Percentiles rank a stretch among this genome's conserved stretches.
Evolutionary conservation across 1,140 invertebrate genomes (phyloP).

Genomic region (Pseudomyrmex pallidus): DNA sequence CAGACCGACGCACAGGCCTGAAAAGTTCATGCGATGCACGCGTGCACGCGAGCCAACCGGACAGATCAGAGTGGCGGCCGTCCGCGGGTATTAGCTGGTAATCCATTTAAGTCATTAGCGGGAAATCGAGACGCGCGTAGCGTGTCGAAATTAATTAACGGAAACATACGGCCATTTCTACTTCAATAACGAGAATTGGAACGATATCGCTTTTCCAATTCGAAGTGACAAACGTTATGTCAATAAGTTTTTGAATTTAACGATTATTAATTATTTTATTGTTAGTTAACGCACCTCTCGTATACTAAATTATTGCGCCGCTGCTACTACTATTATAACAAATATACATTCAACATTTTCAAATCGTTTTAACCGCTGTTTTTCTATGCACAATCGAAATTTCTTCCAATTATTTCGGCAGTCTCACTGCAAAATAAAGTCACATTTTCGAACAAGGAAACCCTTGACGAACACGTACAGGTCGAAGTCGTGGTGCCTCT

Average conservation of each 20-base stretch:
- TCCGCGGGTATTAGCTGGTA: slow-evolving; percentile 75
- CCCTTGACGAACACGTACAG: slow-evolving; percentile 54
- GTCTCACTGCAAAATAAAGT: slow-evolving; percentile 54
- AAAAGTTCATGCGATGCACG: slow-evolving; percentile 61
- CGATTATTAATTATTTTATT: neutral
- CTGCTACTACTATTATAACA: no score
- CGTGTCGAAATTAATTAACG: slow-evolving; percentile 59
- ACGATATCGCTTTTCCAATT: slow-evolving; percentile 22
- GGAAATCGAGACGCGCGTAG: slow-evolving; percentile 45
- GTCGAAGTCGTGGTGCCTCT: slow-evolving; percentile 58
- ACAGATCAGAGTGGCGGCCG: slow-evolving; percentile 63
- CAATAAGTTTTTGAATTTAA: slow-evolving; percentile 27
- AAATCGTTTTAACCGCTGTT: no score
- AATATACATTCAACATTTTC: no score
- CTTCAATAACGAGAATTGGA: slow-evolving; percentile 45
- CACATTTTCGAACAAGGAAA: slow-evolving; percentile 64
- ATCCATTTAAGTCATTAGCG: slow-evolving; percentile 76
- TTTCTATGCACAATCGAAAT: neutral
- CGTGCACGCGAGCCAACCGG: slow-evolving; percentile 53
- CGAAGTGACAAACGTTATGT: neutral
- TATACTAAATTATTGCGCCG: neutral
- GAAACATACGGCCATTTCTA: slow-evolving; percentile 54
- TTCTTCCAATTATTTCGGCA: neutral
- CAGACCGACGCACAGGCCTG: slow-evolving; percentile 41
- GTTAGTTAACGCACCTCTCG: neutral